Percentiles rank a stretch among this genome's conserved stretches.
These are phyloP conservation scores for Spodoptera picta DNA, from an alignment of 2,888 invertebrate species.

Conservation along the genomic window DNA sequence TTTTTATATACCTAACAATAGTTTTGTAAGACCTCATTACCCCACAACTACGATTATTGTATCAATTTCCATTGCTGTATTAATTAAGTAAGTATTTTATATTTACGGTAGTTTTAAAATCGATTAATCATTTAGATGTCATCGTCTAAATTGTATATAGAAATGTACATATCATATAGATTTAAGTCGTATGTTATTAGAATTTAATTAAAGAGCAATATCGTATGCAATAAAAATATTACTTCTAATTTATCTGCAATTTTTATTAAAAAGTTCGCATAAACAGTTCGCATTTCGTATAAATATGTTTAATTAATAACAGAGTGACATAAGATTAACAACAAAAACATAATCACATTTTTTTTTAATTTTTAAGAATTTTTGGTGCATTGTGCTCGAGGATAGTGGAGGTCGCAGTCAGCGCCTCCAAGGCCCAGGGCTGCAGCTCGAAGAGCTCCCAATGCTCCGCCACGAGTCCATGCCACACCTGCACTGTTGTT, in stretches of 20 bases:
- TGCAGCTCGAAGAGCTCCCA: conserved; percentile 90
- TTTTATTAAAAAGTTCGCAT: too few species aligned
- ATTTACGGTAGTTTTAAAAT: conserved; percentile 20
- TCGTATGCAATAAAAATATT: conserved; percentile 39
- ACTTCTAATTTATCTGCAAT: not conserved
- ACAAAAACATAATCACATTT: not conserved
- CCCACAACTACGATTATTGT: too few species aligned
- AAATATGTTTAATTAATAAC: too few species aligned
- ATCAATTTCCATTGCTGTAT: not conserved
- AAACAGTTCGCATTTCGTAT: too few species aligned
- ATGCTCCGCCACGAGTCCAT: conserved; percentile 90
- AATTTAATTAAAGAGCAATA: conserved; percentile 40
- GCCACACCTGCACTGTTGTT: conserved; percentile 91
- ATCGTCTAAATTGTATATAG: conserved; percentile 27
- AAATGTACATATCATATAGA: conserved; percentile 25
- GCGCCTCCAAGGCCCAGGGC: conserved; percentile 91
- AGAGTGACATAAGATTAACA: too few species aligned
- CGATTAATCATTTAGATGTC: not conserved
- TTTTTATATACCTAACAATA: too few species aligned
- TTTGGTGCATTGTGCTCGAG: conserved; percentile 82
- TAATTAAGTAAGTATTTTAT: not conserved
- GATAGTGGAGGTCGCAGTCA: conserved; percentile 89
- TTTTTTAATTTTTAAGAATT: conserved; percentile 7
- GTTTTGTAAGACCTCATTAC: too few species aligned
- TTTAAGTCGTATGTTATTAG: not conserved